These are phyloP conservation scores for Hystrix brachyura DNA, from an alignment of 2,113 vertebrate species.

Conservation along the genomic window DNA sequence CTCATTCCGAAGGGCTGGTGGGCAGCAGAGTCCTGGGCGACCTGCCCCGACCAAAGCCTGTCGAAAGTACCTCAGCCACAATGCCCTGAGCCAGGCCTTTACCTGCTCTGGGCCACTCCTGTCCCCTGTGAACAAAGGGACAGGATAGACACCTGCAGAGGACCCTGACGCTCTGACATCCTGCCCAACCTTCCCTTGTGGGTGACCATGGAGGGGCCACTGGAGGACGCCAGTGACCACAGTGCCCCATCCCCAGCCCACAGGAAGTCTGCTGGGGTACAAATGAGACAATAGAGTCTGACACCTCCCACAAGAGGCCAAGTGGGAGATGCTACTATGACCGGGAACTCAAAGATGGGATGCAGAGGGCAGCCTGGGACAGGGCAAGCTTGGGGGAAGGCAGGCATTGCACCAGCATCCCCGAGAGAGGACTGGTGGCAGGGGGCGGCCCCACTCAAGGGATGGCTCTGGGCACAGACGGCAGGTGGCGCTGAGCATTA, in stretches of 20 bases:
- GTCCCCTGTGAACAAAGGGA: background rate
- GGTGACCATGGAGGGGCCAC: background rate
- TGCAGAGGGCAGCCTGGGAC: background rate
- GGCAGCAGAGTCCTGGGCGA: background rate
- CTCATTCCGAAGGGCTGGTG: background rate
- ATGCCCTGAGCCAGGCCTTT: background rate
- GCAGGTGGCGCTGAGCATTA: accelerated
- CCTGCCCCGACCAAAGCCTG: too few species aligned
- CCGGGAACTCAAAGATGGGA: background rate
- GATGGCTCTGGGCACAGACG: background rate
- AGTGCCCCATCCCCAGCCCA: too few species aligned
- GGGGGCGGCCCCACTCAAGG: accelerated
- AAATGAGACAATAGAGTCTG: background rate
- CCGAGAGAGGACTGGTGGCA: too few species aligned
- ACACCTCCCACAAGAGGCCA: background rate
- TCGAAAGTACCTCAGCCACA: accelerated
- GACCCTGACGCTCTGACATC: background rate
- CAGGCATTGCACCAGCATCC: background rate
- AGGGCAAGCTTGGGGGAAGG: background rate
- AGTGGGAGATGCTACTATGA: background rate
- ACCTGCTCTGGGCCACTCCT: background rate
- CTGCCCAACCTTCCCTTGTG: background rate
- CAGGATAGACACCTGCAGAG: background rate
- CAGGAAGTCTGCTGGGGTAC: background rate
- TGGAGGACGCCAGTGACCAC: background rate